Evolutionary conservation across 2,797 vertebrate genomes (phyloP), one percentile per base, ranked within the genome.

Genomic region (Naso thynnoides): DNA sequence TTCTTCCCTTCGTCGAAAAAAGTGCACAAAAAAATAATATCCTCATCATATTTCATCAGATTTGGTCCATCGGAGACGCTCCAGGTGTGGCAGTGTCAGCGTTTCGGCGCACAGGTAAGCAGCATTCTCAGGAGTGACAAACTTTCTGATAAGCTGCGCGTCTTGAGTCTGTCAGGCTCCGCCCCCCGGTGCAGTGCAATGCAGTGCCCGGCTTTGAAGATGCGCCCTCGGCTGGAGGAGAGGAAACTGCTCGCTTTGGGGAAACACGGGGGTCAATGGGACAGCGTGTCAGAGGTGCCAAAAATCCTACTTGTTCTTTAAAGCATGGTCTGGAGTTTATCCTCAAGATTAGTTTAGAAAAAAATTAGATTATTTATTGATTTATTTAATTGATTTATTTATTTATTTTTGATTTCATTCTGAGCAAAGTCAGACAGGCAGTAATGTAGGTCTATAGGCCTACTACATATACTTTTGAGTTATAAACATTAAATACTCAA

Each of bases 151-250:
- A 81, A 79, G 74, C 84, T 82, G 67, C 6, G 77, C 36, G 80
- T 86, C 86, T 86, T 84, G 69, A 86, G 68, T 44, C 33, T 6
- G n/a, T 18, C 48, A 86, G 72, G 85, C 92, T 78, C 89, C 90
- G 76, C 93, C 93, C 84, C 26, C 81, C 33, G 42, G 72, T 2
- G 62, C 19, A 0, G 39, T 26, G 59, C 19, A 0, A 36, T 26
- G 59, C n/a, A 36, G 50, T 33, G 48, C 67, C 21, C 24, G 55
- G 14, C 70, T 79, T 47, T 74, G 65, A 78, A 60, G 81, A 86
- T 60, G 83, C 71, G 44, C 73, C 55, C 53, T 59, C 73, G 61
- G 76, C 81, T 73, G 81, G 47, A 86, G 83, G 66, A 53, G 74
- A 72, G 70, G 58, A 57, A 15, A 16, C 48, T 26, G 59, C 48